phyloP scores from a whole-genome alignment of 2,113 vertebrate genomes.

The Heteronetta atricapilla region DNA sequence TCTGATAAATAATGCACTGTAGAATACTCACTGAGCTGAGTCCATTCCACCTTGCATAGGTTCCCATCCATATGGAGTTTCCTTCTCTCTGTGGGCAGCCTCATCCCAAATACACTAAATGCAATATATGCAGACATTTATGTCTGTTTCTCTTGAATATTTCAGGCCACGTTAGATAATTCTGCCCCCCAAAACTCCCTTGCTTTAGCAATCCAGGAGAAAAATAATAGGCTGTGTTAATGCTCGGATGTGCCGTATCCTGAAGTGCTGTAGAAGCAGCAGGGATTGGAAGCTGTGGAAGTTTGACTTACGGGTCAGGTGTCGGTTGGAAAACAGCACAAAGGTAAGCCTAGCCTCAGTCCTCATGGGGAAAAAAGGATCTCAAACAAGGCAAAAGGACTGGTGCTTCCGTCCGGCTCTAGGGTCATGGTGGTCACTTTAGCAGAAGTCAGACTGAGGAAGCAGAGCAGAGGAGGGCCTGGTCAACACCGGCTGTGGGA shows the following conservation, averaged over 20 bases:
- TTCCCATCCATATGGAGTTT: background rate
- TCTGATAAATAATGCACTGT: conserved; percentile 26
- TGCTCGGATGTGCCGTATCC: background rate
- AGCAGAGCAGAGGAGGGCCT: background rate
- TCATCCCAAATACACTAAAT: conserved; percentile 28
- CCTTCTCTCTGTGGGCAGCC: conserved; percentile 20
- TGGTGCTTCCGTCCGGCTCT: background rate
- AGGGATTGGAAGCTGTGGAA: background rate
- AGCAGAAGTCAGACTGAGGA: background rate
- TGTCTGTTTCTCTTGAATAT: background rate
- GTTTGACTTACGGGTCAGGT: background rate
- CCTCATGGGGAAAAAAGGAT: background rate
- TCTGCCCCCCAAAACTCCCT: background rate
- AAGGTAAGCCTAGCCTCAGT: background rate
- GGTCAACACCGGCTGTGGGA: background rate
- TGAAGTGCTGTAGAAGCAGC: background rate
- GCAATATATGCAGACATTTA: conserved; percentile 1
- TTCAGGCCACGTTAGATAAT: background rate
- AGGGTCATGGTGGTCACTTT: background rate
- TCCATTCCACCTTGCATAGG: background rate
- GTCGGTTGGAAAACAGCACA: background rate
- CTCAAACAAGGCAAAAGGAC: background rate
- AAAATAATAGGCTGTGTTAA: background rate
- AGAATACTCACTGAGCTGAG: background rate
- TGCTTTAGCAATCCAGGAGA: background rate